Base-by-base conservation (phyloP, 2,888 invertebrate species). In the Malachius bipustulatus region DNA sequence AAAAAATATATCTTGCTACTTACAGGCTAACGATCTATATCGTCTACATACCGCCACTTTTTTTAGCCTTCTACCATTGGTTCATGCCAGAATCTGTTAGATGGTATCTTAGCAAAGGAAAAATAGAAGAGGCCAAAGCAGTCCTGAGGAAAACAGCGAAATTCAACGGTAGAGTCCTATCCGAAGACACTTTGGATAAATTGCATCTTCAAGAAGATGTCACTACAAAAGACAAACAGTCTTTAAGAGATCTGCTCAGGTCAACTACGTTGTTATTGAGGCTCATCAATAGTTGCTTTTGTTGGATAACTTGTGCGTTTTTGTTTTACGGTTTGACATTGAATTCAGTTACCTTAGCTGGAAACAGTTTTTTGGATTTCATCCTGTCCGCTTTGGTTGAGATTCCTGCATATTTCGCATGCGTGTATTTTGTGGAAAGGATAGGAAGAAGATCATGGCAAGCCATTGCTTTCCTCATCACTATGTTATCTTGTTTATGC, bases 271-370 rank as follows among this genome's bases (percentile, higher is more conserved):
- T 79, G 10, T 54, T 75, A 40, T 48, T 65, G 0, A 64, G 78
- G 16, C 59, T 77, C 29, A 46, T 68, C 2, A 73, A 75, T 32
- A 80, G 82, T 44, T 77, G 77, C 9, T 71, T 82, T 46, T 82
- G 82, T 65, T 84, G 83, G 83, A 73, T 82, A 10, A 76, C 82
- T 0, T 75, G 78, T 48, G 77, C 80, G 0, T 75, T 85, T 42
- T 75, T 84, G 12, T 87, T 82, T 57, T 85, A 83, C 50, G 85
- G 85, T 0, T 60, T 87, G 26, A 81, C 81, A 1, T 67, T 85
- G 36, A 83, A 82, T 59, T 76, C 84, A 0, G 81, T 82, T 2
- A 69, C 77, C 0, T 60, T 87, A 31, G 74, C 73, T 12, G 84
- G 83, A 1, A 75, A 83, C 55, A 75, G 75, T 48, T 83, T 83